Base-by-base conservation (phyloP, 1,140 invertebrate species). In the Drosophila truncata region DNA sequence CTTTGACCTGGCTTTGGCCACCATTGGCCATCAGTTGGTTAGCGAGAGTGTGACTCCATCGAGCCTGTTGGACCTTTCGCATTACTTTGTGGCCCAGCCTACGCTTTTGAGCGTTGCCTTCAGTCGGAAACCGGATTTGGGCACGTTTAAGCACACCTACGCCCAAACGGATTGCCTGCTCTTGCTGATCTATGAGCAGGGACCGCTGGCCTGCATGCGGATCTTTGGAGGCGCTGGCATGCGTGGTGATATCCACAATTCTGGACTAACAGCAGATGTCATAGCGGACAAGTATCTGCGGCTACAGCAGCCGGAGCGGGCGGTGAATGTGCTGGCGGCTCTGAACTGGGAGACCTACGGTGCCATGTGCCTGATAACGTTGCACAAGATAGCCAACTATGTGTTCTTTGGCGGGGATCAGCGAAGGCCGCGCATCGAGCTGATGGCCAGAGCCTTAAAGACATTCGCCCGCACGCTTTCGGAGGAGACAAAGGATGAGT, bases 271-370 rank as follows among this genome's bases (percentile, higher is more conserved):
- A n/a, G 82, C 93, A 72, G 94, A 95, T 80, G 93, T 94, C 35
- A 91, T 96, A 62, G 93, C 96, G 18, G 94, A 94, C 73, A 95
- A 95, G 76, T 97, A 97, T 91, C 93, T 97, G 46, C 94, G 94
- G 49, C 84, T 95, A 29, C 94, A 94, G 52, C 95, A 96, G 80
- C 92, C 95, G 10, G 95, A 96, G 72, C 94, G 95, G 86, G 96
- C 96, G 2, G 95, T 96, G 11, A 95, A 95, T 75, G 91, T 97
- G 23, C 92, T 97, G 20, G 84, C 95, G 13, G 94, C 94, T 16
- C 93, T 96, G 77, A 96, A 96, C 92, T 97, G 96, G 96, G 95
- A 97, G 79, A 94, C 93, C 9, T 95, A 96, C 83, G 95, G 96
- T 4, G 93, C 94, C 63, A 93, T 93, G 35, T 96, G 96, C 80